These are phyloP conservation scores for Phalera bucephala DNA, from an alignment of 2,888 invertebrate species.

Conservation along the genomic window DNA sequence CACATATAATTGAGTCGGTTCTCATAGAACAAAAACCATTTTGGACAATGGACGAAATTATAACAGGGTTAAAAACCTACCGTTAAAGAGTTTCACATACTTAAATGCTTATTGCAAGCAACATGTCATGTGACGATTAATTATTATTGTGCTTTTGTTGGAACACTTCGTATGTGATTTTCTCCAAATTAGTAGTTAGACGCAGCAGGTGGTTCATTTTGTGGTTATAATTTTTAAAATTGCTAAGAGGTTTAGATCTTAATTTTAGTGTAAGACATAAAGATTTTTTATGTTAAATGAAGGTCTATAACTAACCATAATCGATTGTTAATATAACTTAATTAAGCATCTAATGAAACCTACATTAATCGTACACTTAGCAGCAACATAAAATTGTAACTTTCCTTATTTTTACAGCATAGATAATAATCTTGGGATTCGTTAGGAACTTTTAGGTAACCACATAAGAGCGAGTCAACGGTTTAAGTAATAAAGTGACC, in stretches of 20 bases:
- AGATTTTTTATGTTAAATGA: too few relatives aligned
- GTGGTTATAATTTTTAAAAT: constrained; percentile 18
- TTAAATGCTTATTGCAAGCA: constrained; percentile 70
- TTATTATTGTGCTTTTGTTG: constrained; percentile 57
- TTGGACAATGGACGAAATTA: constrained; percentile 80
- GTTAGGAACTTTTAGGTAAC: constrained; percentile 7
- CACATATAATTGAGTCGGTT: constrained; percentile 76
- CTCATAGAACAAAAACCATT: constrained; percentile 76
- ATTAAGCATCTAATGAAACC: too few relatives aligned
- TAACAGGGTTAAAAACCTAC: constrained; percentile 69
- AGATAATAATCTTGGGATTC: neutral
- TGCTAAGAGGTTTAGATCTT: constrained; percentile 20
- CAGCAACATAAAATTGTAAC: neutral
- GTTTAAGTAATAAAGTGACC: constrained; percentile 35
- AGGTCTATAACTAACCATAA: too few relatives aligned
- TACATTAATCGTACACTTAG: too few relatives aligned
- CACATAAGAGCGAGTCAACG: constrained; percentile 15
- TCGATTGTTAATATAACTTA: too few relatives aligned
- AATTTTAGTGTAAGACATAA: neutral
- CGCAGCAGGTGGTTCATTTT: constrained; percentile 23
- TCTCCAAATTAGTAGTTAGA: constrained; percentile 23
- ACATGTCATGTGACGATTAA: constrained; percentile 77
- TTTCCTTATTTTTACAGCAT: neutral
- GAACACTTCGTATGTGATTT: constrained; percentile 43
- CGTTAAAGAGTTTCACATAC: constrained; percentile 75